Evolutionary conservation across 2,113 vertebrate species (phyloP).

Genomic region (Paraplagusia blochii): DNA sequence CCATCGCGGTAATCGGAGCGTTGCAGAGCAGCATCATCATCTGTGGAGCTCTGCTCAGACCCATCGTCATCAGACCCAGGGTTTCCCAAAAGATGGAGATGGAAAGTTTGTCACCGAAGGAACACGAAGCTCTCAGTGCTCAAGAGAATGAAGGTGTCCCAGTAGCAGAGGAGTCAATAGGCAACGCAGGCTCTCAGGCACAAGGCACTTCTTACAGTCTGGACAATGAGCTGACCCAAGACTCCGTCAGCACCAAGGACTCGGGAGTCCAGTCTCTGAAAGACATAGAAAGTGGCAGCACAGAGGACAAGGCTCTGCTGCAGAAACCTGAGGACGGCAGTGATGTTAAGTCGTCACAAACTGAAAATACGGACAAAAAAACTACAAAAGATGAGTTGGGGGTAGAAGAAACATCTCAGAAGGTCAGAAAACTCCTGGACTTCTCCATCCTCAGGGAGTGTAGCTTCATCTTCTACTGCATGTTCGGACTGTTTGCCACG

Average conservation of each 20-base stretch:
- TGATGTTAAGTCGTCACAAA: not conserved
- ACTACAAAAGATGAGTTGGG: not conserved
- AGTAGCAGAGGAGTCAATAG: not conserved
- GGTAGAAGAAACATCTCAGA: not conserved
- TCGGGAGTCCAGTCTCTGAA: conserved; percentile 81
- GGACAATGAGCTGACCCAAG: conserved; percentile 79
- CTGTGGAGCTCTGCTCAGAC: conserved; percentile 85
- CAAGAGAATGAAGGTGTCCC: not conserved
- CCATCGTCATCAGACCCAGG: conserved; percentile 77
- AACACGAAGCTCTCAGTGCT: conserved; percentile 34
- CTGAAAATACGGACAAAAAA: conserved; percentile 13
- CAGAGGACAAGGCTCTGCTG: conserved; percentile 51
- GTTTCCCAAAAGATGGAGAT: conserved; percentile 1
- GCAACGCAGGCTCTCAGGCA: conserved; percentile 24
- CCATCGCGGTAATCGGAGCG: conserved; percentile 83
- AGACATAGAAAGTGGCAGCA: conserved; percentile 40
- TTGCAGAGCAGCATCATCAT: conserved; percentile 83
- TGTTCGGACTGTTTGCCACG: conserved; percentile 93
- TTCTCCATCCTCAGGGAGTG: conserved; percentile 87
- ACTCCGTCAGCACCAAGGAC: conserved; percentile 83
- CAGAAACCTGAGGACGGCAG: conserved; percentile 15
- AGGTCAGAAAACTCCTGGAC: conserved; percentile 77
- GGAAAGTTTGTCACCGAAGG: conserved; percentile 34
- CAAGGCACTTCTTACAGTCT: conserved; percentile 74
- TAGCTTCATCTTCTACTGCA: conserved; percentile 88